Base-by-base conservation (phyloP, 2,113 vertebrate species). In the Vulpes vulpes region DNA sequence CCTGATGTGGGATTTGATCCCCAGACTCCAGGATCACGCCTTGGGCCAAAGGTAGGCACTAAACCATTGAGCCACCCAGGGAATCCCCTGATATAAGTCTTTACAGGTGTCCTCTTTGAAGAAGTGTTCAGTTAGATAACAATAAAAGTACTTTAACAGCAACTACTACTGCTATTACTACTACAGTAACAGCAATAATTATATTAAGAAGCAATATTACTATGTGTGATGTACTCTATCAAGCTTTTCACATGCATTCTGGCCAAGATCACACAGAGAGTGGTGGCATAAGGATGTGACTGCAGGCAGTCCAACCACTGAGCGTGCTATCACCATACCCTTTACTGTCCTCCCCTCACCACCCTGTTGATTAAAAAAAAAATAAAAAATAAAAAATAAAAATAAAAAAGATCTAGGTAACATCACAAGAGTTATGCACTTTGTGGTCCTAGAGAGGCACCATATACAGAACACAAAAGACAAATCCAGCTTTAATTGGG, bases 121-220 rank as follows among this genome's bases (percentile, higher is more conserved):
- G 74, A 86, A 9, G 6, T 20, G 19, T 43, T 84, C 27, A 67
- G 53, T 84, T 79, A 65, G 59, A 74, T 69, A 83, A 65, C 16
- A 89, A 74, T 55, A n/a, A 67, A 91, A 94, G 17, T 43, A 64
- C 14, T 57, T 1, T 51, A 51, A 69, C n/a, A 25, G n/a, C 35
- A n/a, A 19, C 17, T 49, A 19, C 15, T 49, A 15, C 1, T 2
- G 17, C 8, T 53, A 17, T 6, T 30, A 38, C 62, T 38, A 32
- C 19, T 1, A 32, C 3, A 12, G 43, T 8, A 53, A 53, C 0
- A 5, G 11, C n/a, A 12, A 32, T 60, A 10, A 23, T 20, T 8
- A 82, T 10, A 59, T 49, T 74, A 53, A 71, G 94, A 38, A 95
- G 2, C 8, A 74, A 8, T 19, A 22, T 92, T 59, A 30, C 11